Evolutionary conservation across 1,140 invertebrate species (phyloP).

Genomic region (Lepidurus arcticus): DNA sequence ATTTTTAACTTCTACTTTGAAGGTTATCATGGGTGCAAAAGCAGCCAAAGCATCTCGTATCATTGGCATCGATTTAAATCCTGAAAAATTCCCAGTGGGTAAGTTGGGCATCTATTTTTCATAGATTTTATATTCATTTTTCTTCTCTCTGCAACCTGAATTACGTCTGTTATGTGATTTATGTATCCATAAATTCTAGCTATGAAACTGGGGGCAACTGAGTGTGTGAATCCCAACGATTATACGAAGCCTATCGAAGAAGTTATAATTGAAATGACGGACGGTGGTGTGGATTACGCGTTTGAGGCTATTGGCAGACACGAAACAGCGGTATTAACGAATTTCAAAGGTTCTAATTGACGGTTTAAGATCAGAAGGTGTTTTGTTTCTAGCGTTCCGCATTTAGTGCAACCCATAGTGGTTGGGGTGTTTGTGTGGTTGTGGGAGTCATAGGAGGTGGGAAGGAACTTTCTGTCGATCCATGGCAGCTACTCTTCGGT

Average conservation of each 20-base stretch:
- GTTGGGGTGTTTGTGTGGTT: constrained; percentile 16
- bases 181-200: constrained; percentile 40
- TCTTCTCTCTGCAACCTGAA: too few relatives aligned
- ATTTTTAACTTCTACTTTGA: constrained; percentile 44
- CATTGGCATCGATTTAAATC: constrained; percentile 58
- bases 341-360: neutral
- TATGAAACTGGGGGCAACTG: constrained; percentile 52
- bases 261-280: constrained; percentile 54
- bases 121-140: too few relatives aligned
- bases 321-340: constrained; percentile 50
- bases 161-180: neutral
- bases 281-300: constrained; percentile 62
- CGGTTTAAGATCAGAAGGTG: neutral
- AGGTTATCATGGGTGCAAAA: constrained; percentile 55
- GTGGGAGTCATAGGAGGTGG: neutral
- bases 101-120: constrained; percentile 10
- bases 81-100: constrained; percentile 52
- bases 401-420: constrained; percentile 29
- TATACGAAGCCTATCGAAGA: constrained; percentile 47
- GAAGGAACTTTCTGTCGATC: constrained; percentile 1
- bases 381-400: constrained; percentile 12
- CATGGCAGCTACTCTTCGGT: neutral
- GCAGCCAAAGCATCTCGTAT: constrained; percentile 54
- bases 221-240: constrained; percentile 52
- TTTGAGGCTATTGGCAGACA: constrained; percentile 66